These are phyloP conservation scores for Atherinosoma microstoma DNA, from an alignment of 2,797 vertebrate species.

Conservation along the genomic window DNA sequence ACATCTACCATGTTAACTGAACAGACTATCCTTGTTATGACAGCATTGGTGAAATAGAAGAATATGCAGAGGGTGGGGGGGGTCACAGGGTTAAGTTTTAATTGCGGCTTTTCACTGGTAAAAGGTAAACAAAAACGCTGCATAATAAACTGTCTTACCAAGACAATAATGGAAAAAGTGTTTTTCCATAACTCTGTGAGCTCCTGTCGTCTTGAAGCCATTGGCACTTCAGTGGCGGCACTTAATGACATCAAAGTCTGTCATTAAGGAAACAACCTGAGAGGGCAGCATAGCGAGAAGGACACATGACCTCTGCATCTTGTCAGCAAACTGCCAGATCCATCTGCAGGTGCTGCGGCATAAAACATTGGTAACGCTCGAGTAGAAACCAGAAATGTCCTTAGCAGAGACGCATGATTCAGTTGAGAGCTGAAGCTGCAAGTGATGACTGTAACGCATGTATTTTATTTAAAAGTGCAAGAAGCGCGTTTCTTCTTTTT, in stretches of 20 bases:
- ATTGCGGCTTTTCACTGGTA: constrained; percentile 49
- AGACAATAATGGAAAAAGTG: constrained; percentile 27
- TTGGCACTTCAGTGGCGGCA: constrained; percentile 44
- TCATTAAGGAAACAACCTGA: constrained; percentile 55
- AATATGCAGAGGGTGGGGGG: constrained; percentile 19
- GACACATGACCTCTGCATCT: constrained; percentile 38
- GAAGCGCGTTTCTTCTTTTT: constrained; percentile 26
- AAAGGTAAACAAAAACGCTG: constrained; percentile 35
- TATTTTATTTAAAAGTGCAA: constrained; percentile 48
- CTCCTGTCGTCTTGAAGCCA: constrained; percentile 47
- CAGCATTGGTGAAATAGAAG: constrained; percentile 28
- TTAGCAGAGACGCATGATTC: constrained; percentile 27
- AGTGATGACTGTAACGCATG: constrained; percentile 20
- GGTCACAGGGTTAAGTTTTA: constrained; percentile 63
- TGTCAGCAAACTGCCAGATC: constrained; percentile 34
- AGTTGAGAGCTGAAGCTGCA: constrained; percentile 32
- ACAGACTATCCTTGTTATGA: constrained; percentile 2
- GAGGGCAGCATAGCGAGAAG: constrained; percentile 41
- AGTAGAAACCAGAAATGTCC: constrained; percentile 39
- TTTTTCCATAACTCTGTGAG: constrained; percentile 49
- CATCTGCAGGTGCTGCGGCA: constrained; percentile 21
- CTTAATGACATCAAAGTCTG: constrained; percentile 54
- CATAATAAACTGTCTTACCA: constrained; percentile 37
- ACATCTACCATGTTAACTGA: not conserved
- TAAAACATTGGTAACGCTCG: constrained; percentile 19